phyloP scores from a whole-genome alignment of 2,797 vertebrate genomes.

The Orientallactaga sibirica region DNA sequence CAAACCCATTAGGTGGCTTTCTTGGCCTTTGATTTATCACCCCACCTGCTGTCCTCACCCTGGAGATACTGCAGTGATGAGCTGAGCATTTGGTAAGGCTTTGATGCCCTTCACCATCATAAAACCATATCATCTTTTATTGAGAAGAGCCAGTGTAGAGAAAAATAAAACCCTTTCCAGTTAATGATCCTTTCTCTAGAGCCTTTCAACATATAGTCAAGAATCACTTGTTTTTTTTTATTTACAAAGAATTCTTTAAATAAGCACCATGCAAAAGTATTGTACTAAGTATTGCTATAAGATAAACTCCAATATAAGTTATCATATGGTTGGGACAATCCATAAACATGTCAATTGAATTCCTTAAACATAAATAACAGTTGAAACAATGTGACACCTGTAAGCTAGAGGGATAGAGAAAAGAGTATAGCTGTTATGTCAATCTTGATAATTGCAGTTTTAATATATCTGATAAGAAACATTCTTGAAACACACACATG shows the following conservation, averaged over 20 bases:
- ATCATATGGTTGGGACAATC: neutral
- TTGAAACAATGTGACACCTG: neutral
- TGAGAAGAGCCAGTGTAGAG: neutral
- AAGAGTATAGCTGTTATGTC: neutral
- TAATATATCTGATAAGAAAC: neutral
- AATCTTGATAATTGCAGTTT: neutral
- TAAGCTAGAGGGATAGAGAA: constrained; percentile 21
- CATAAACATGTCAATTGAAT: constrained; percentile 3
- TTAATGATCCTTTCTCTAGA: neutral
- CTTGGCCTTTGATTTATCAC: neutral
- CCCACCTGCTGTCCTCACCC: neutral
- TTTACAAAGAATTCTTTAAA: constrained; percentile 32
- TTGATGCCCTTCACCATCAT: neutral
- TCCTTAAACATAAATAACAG: constrained; percentile 42
- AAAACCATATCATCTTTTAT: constrained; percentile 27
- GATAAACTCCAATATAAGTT: neutral
- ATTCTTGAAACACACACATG: neutral
- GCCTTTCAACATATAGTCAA: constrained; percentile 25
- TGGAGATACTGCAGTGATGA: neutral
- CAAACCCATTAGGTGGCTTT: neutral
- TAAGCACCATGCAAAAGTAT: neutral
- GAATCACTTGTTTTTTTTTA: constrained; percentile 20
- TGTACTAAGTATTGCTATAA: constrained; percentile 35
- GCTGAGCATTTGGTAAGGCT: neutral
- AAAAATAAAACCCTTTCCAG: constrained; percentile 1